These are phyloP conservation scores for Stegodyphus dumicola DNA, from an alignment of 1,140 invertebrate genomes.

Conservation along the genomic window DNA sequence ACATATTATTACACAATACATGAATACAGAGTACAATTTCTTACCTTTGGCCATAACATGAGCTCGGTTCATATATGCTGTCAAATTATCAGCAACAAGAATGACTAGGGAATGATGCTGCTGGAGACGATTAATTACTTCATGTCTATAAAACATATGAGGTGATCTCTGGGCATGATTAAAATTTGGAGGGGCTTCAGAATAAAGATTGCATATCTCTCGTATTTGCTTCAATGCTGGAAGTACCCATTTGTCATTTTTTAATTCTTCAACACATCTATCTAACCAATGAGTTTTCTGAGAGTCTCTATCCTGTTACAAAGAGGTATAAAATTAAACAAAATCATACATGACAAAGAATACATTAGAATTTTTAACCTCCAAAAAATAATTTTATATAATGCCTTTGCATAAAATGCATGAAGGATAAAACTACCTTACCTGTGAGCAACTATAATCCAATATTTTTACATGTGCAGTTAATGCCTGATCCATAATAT, in stretches of 20 bases:
- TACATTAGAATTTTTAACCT: background rate
- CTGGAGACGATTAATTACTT: conserved; percentile 91
- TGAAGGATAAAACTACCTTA: conserved; percentile 62
- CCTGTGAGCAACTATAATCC: conserved; percentile 94
- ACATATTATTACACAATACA: background rate
- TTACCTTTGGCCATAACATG: conserved; percentile 77
- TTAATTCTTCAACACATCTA: conserved; percentile 94
- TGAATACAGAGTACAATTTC: background rate
- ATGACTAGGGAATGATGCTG: conserved; percentile 92
- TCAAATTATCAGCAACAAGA: conserved; percentile 92
- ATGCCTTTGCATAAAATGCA: background rate
- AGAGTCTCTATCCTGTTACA: conserved; percentile 86
- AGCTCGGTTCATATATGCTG: conserved; percentile 89
- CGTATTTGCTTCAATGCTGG: conserved; percentile 95
- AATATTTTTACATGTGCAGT: conserved; percentile 97
- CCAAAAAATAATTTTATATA: background rate
- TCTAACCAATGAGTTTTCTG: conserved; percentile 96
- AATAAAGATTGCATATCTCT: conserved; percentile 93
- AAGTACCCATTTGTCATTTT: conserved; percentile 89
- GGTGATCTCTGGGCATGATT: conserved; percentile 72
- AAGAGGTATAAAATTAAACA: background rate
- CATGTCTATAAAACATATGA: conserved; percentile 74
- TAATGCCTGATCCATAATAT: conserved; percentile 97
- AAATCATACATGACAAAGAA: background rate
- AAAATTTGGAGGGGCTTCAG: conserved; percentile 81